These are phyloP conservation scores for Oxygymnocypris stewartii DNA, from an alignment of 2,113 vertebrate species.

Conservation along the genomic window DNA sequence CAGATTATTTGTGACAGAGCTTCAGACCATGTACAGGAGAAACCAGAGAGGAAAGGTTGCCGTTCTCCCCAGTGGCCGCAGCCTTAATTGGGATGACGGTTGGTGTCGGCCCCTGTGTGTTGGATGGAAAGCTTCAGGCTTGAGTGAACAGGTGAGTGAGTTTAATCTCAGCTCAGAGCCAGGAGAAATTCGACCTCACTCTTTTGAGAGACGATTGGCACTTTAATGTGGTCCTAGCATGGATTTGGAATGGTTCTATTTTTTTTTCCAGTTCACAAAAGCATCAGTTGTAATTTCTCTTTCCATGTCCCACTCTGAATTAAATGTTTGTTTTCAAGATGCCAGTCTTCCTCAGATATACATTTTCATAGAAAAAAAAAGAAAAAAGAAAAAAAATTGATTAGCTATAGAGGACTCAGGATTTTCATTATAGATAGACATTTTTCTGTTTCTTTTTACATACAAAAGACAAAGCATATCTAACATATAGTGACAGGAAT, in stretches of 20 bases:
- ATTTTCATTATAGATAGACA: slow-evolving; percentile 35
- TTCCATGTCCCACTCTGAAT: slow-evolving; percentile 5
- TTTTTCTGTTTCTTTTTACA: slow-evolving; percentile 23
- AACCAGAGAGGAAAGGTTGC: slow-evolving; percentile 12
- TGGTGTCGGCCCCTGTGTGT: slow-evolving; percentile 20
- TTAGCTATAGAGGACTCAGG: background rate
- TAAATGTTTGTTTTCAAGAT: slow-evolving; percentile 36
- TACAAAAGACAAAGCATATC: slow-evolving; percentile 18
- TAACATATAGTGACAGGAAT: slow-evolving; percentile 29
- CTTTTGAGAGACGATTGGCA: slow-evolving; percentile 32
- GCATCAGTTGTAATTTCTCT: background rate
- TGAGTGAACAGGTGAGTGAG: slow-evolving; percentile 42
- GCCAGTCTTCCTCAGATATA: background rate
- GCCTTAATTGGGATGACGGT: slow-evolving; percentile 46
- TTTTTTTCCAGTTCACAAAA: slow-evolving; percentile 9
- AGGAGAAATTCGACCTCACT: background rate
- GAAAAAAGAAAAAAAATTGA: background rate
- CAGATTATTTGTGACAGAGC: slow-evolving; percentile 19
- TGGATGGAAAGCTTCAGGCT: slow-evolving; percentile 41
- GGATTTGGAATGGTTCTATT: background rate
- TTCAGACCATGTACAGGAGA: slow-evolving; percentile 23
- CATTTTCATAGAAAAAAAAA: background rate
- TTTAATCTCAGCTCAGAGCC: slow-evolving; percentile 45
- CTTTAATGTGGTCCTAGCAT: slow-evolving; percentile 27
- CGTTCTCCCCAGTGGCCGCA: slow-evolving; percentile 33